Evolutionary conservation across 1,140 invertebrate genomes (phyloP).

Genomic region (Brachionus plicatilis): DNA sequence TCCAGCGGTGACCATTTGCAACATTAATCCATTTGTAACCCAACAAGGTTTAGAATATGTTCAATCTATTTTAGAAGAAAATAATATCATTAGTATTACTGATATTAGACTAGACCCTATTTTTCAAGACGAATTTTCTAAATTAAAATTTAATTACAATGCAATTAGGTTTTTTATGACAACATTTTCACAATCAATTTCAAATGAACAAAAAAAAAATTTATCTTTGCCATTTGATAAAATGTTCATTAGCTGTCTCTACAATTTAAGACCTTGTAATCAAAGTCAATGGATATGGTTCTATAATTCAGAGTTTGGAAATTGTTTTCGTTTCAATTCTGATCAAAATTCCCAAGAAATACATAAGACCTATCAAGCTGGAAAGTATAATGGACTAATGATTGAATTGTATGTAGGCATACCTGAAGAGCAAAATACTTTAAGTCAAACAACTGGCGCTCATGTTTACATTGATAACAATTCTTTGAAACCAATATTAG

Average conservation of each 20-base stretch:
- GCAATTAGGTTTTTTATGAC: background rate
- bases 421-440: background rate
- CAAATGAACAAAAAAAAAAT: background rate
- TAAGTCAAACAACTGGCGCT: background rate
- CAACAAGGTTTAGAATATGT: background rate
- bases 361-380: background rate
- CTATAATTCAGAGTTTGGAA: background rate
- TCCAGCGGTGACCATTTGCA: conserved; percentile 24
- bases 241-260: background rate
- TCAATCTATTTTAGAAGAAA: background rate
- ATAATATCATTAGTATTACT: background rate
- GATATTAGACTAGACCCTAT: background rate
- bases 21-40: background rate
- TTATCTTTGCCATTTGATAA: background rate
- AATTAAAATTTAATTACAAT: background rate
- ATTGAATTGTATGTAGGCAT: conserved; percentile 3
- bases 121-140: background rate
- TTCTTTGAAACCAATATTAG: background rate
- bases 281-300: background rate
- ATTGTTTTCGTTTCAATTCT: conserved; percentile 16
- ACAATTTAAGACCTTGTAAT: background rate
- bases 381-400: conserved; percentile 15
- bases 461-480: conserved; percentile 11
- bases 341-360: background rate
- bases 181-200: background rate